These are phyloP conservation scores for Beaufortia kweichowensis DNA, from an alignment of 2,113 vertebrate species.

Conservation along the genomic window DNA sequence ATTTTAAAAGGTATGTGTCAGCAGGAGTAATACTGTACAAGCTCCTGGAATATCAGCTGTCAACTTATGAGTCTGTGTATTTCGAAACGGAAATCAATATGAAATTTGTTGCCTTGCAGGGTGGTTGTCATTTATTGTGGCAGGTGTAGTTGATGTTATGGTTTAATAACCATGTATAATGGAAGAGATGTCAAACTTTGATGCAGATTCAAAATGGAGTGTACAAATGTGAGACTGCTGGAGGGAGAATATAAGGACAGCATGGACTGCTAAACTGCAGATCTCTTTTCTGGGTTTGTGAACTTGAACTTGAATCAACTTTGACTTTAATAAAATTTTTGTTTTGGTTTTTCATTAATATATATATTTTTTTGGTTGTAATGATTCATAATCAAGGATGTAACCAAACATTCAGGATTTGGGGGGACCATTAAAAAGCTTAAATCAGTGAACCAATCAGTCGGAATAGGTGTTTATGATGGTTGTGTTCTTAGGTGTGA, in stretches of 20 bases:
- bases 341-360: no score
- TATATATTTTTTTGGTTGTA: no score
- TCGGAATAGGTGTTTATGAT: no score
- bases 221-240: conserved; percentile 17
- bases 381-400: no score
- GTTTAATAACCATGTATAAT: conserved; percentile 44
- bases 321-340: neutral
- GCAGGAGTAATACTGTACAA: neutral
- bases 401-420: neutral
- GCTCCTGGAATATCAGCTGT: conserved; percentile 9
- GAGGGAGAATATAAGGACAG: neutral
- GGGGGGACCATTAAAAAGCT: neutral
- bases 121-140: conserved; percentile 30
- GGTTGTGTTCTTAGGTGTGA: no score
- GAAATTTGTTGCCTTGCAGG: neutral
- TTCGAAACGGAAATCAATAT: conserved; percentile 30
- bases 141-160: conserved; percentile 15
- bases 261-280: conserved; percentile 2
- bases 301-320: neutral
- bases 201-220: conserved; percentile 16
- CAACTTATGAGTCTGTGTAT: conserved; percentile 13
- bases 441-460: neutral
- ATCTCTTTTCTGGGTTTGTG: neutral
- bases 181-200: conserved; percentile 35
- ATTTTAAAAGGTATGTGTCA: conserved; percentile 33